phyloP scores from a whole-genome alignment of 2,888 invertebrate genomes.

The Luperina nickerlii region DNA sequence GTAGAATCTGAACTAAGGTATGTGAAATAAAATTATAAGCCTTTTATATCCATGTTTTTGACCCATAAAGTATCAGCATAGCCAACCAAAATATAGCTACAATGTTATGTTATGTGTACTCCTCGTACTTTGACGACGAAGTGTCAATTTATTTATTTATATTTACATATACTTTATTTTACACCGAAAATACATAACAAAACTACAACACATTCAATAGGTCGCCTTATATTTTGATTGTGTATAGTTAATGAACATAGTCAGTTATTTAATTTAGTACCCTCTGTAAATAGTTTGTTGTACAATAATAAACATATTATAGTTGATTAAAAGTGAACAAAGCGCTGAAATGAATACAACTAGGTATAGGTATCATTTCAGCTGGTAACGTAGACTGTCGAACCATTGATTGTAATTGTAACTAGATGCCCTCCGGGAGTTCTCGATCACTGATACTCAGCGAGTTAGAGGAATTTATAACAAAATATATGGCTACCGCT shows the following conservation, averaged over 20 bases:
- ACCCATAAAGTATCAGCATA: neutral
- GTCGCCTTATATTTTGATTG: neutral
- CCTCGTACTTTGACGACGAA: no score
- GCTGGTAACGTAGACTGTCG: neutral
- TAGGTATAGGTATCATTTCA: neutral
- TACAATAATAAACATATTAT: no score
- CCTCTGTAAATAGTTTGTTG: neutral
- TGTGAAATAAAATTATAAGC: neutral
- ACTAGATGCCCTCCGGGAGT: conserved; percentile 1
- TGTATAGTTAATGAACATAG: neutral
- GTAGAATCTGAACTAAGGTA: neutral
- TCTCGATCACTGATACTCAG: conserved; percentile 15
- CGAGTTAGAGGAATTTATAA: neutral
- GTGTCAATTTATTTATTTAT: neutral
- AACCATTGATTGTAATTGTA: conserved; percentile 22
- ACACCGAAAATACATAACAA: neutral
- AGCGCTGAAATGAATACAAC: neutral
- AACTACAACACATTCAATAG: neutral
- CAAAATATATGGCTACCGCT: neutral
- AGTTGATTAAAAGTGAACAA: neutral
- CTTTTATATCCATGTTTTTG: neutral
- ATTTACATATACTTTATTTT: neutral
- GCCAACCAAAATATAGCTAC: conserved; percentile 1
- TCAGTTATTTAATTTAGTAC: neutral
- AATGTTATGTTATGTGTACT: neutral